Conservation (phyloP, 2,113 vertebrate species). For the Deroptyus accipitrinus region DNA sequence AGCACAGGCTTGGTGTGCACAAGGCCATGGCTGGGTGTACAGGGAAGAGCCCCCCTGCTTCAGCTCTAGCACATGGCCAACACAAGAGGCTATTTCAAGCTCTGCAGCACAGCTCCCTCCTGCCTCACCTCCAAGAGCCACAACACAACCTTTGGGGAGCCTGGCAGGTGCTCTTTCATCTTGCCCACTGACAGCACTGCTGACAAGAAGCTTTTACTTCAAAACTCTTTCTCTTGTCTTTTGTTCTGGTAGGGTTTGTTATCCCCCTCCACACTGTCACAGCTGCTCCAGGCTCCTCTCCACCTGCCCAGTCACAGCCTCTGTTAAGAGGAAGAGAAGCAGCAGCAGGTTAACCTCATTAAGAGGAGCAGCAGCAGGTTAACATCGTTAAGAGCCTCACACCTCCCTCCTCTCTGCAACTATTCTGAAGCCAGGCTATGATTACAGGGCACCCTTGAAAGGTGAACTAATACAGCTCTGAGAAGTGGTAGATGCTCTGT, state of each 20-base stretch:
- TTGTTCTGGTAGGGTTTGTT: neutral
- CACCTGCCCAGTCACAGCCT: neutral
- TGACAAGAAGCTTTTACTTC: neutral
- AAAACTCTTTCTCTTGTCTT: neutral
- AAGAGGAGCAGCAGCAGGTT: neutral
- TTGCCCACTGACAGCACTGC: neutral
- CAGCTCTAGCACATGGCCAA: neutral
- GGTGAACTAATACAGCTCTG: neutral
- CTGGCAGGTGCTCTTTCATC: neutral
- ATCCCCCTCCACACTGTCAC: neutral
- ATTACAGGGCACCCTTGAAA: neutral
- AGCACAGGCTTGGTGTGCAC: neutral
- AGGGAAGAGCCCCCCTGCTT: neutral
- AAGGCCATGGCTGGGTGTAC: fast-evolving
- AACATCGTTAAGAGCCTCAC: neutral
- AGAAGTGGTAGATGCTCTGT: neutral
- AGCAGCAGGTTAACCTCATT: neutral
- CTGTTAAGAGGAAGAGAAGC: neutral
- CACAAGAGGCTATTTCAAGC: neutral
- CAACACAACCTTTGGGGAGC: neutral
- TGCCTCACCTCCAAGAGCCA: neutral
- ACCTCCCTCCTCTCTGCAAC: neutral
- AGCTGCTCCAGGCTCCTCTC: neutral
- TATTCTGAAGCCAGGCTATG: neutral
- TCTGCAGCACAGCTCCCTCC: fast-evolving